Base-by-base conservation (phyloP, 2,888 invertebrate genomes). In the Bombylius discolor region DNA sequence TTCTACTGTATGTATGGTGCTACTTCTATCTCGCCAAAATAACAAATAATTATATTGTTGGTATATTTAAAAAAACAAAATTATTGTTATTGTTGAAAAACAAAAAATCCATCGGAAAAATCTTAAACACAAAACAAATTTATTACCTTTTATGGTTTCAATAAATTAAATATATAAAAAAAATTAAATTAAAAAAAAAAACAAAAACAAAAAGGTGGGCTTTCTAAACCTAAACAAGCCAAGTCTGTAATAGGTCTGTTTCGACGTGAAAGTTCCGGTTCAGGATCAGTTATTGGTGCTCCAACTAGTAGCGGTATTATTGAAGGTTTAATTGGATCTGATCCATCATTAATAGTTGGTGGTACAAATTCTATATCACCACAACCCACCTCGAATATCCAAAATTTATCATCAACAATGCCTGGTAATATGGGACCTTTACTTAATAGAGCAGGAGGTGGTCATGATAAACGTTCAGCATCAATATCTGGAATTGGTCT, bases 231-330 rank as follows among this genome's bases (percentile, higher is more conserved):
- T 74, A 85, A 88, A 77, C 81, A 81, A 76, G 81, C 85, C 65
- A 87, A 87, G 76, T 89, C 90, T 75, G 89, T 91, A 75, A 89
- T 90, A 79, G 90, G 90, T 76, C 80, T 90, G 61, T 91, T 91
- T 77, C 81, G 89, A 68, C 82, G 89, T 68, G 90, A 90, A 71
- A 89, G 89, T 72, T 79, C 83, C 63, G 81, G 84, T 65, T 88
- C 88, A 0, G 81, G 82, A 54, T 82, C 82, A 64, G 80, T 72
- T 49, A 65, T 64, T 52, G 59, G 78, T 1, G 77, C 71, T 44
- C 65, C 67, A 23, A 70, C 71, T 34, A 79, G 78, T 33, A 71
- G 63, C 49, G 73, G 77, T 53, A 81, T 65, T 61, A 61, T 56
- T 34, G 51, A 56, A 39, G 63, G 63, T 33, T 59, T 62, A 48